Base-by-base conservation (phyloP, 2,797 vertebrate genomes). In the Valencia hispanica region DNA sequence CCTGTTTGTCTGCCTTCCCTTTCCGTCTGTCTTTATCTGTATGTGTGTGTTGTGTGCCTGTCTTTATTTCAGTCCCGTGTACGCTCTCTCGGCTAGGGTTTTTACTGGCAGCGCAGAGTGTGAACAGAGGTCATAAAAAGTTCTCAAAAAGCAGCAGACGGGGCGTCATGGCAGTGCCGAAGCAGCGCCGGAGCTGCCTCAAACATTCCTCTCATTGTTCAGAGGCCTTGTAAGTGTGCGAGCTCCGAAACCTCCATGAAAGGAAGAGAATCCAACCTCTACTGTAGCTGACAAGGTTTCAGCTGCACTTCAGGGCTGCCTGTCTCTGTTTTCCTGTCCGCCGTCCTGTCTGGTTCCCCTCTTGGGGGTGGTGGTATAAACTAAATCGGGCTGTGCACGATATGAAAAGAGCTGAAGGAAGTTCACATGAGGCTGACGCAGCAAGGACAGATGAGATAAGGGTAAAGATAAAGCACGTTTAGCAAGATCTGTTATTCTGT, bases 161-260 rank as follows among this genome's bases (percentile, higher is more conserved):
- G 84, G 86, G 84, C 75, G 79, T 87, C 91, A 91, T 88, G 84
- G 86, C 79, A 80, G 90, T 76, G 83, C 79, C 71, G 78, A 80
- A 87, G 87, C 27, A 45, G 87, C 84, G 89, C 87, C 79, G 63
- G 87, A 91, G 90, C 88, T 82, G 89, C 90, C 65, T 93, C 85
- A 81, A 86, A 94, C 94, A 95, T 96, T 96, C 94, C 94, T 94
- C 91, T 95, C 94, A 95, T 95, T 96, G 95, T 96, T 95, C 94
- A 91, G 89, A 82, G 93, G 90, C 89, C 91, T 91, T 86, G 92
- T 93, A 94, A 94, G 93, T 92, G 93, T 86, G 82, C 45, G 47
- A 84, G 91, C 88, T 91, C 86, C 81, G 85, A 92, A 93, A 92
- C 92, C 91, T 92, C 93, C 93, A 94, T 93, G 92, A 94, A 94